phyloP scores from a whole-genome alignment of 1,140 invertebrate species.

The Musca vetustissima region DNA sequence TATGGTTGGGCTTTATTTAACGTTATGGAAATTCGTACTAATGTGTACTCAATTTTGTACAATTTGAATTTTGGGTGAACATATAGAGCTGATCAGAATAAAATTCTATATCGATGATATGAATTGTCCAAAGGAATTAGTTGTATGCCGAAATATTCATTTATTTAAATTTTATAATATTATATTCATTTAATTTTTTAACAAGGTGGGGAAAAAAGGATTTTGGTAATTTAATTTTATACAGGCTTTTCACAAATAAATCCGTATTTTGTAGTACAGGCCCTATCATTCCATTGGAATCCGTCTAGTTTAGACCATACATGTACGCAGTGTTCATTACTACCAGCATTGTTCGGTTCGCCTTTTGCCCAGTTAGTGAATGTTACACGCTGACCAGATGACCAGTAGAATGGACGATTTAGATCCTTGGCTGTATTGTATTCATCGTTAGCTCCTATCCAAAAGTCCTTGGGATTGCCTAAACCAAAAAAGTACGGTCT shows the following conservation, averaged over 20 bases:
- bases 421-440: background rate
- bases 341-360: background rate
- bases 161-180: no score
- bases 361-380: background rate
- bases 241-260: background rate
- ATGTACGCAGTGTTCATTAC: background rate
- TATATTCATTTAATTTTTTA: no score
- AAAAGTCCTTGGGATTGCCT: background rate
- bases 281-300: background rate
- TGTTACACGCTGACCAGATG: background rate
- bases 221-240: no score
- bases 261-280: background rate
- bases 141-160: no score
- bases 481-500: background rate
- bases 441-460: background rate
- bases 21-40: no score
- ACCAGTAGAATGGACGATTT: background rate
- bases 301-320: background rate
- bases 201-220: no score
- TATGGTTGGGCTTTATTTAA: no score
- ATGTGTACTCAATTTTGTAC: no score
- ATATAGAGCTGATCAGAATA: no score
- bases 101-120: no score
- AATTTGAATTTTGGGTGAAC: no score
- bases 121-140: no score